phyloP scores from a whole-genome alignment of 2,888 invertebrate genomes.

The Marasmarcha lunaedactyla region DNA sequence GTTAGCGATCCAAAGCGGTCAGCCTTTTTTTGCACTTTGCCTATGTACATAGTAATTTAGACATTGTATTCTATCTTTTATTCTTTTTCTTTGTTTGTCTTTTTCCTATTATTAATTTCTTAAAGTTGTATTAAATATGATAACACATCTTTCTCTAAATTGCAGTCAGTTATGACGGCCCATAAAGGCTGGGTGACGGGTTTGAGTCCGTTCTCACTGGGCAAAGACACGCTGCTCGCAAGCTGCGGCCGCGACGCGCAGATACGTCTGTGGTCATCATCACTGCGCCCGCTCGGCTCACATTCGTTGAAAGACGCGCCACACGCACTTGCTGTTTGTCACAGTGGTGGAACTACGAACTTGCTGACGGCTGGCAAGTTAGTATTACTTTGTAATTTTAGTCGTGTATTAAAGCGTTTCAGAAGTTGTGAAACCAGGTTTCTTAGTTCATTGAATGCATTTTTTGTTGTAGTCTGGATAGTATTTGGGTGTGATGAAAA shows the following conservation, averaged over 20 bases:
- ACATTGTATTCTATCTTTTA: too few relatives aligned
- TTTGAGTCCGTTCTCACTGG: slow-evolving; percentile 44
- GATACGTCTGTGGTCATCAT: slow-evolving; percentile 81
- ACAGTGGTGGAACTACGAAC: slow-evolving; percentile 31
- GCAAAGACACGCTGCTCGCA: slow-evolving; percentile 58
- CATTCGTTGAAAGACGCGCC: slow-evolving; percentile 69
- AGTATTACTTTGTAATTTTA: slow-evolving; percentile 34
- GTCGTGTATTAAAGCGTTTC: slow-evolving; percentile 1
- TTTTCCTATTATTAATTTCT: too few relatives aligned
- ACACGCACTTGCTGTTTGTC: slow-evolving; percentile 76
- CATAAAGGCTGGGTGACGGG: slow-evolving; percentile 91
- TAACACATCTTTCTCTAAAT: too few relatives aligned
- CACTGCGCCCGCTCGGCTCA: slow-evolving; percentile 64
- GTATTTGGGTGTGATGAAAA: too few relatives aligned
- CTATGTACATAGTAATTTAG: too few relatives aligned
- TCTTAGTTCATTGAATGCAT: not conserved
- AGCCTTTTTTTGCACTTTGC: too few relatives aligned
- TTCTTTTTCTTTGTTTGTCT: too few relatives aligned
- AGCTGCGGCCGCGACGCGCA: slow-evolving; percentile 83
- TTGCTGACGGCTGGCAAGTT: slow-evolving; percentile 88
- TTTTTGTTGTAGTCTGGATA: too few relatives aligned
- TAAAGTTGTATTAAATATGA: too few relatives aligned
- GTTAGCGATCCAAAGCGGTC: too few relatives aligned
- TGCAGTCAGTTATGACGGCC: slow-evolving; percentile 77
- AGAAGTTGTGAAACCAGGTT: not conserved